These are phyloP conservation scores for Psettodes erumei DNA, from an alignment of 2,113 vertebrate genomes.

Conservation along the genomic window DNA sequence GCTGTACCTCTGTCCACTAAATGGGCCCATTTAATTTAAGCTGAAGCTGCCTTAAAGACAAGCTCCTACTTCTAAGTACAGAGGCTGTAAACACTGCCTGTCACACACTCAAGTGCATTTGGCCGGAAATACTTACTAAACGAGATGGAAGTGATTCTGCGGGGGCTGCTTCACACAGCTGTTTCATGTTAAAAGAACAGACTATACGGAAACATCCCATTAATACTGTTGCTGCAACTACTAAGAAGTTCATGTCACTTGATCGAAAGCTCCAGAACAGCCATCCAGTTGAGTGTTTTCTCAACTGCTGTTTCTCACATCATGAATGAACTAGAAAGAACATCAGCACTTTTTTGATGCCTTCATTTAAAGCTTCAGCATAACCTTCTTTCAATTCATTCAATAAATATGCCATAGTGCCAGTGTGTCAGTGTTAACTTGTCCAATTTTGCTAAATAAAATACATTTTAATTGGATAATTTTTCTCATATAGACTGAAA, in stretches of 20 bases:
- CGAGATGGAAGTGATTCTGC: background rate
- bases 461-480: background rate
- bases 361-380: background rate
- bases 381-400: background rate
- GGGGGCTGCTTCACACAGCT: background rate
- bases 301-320: no score
- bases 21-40: background rate
- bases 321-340: no score
- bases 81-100: conserved; percentile 22
- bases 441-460: background rate
- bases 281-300: no score
- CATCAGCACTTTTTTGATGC: background rate
- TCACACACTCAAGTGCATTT: conserved; percentile 5
- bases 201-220: background rate
- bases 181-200: no score
- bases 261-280: no score
- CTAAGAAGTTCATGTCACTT: no score
- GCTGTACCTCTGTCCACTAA: background rate
- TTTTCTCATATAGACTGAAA: background rate
- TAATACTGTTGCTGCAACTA: background rate
- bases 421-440: no score
- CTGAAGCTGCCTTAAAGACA: no score
- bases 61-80: background rate
- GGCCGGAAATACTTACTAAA: no score
- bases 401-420: no score